These are phyloP conservation scores for Ploceus nigricollis DNA, from an alignment of 2,113 vertebrate species.

Conservation along the genomic window DNA sequence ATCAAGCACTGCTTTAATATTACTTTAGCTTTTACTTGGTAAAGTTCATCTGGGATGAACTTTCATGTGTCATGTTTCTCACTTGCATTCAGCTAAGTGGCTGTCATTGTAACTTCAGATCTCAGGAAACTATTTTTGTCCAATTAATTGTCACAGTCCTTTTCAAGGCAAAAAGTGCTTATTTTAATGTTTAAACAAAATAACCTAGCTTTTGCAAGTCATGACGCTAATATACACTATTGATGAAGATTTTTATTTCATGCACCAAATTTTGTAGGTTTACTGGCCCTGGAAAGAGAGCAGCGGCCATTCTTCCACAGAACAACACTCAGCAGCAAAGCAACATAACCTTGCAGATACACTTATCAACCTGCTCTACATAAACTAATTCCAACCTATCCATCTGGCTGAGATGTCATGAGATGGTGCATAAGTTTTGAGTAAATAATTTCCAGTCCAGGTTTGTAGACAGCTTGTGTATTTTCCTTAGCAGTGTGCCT, in stretches of 20 bases:
- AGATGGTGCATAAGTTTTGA: background rate
- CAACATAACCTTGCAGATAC: background rate
- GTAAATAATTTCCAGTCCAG: background rate
- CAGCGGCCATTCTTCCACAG: rapidly evolving
- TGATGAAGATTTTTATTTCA: background rate
- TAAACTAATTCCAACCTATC: background rate
- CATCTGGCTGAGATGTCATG: background rate
- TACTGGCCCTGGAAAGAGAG: background rate
- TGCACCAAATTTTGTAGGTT: background rate
- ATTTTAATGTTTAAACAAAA: background rate
- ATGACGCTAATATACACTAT: background rate
- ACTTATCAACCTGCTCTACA: background rate
- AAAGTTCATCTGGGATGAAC: background rate
- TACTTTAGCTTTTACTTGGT: background rate
- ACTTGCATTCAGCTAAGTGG: background rate
- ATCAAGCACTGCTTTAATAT: background rate
- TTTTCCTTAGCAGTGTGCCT: background rate
- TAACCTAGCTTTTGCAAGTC: background rate
- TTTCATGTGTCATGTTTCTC: background rate
- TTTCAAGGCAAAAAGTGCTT: background rate
- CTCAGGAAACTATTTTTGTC: background rate
- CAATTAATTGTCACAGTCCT: background rate
- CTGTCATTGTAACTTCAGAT: background rate
- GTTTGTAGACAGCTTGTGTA: background rate
- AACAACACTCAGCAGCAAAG: background rate